phyloP scores from a whole-genome alignment of 2,888 invertebrate genomes.

The Melieria picta region DNA sequence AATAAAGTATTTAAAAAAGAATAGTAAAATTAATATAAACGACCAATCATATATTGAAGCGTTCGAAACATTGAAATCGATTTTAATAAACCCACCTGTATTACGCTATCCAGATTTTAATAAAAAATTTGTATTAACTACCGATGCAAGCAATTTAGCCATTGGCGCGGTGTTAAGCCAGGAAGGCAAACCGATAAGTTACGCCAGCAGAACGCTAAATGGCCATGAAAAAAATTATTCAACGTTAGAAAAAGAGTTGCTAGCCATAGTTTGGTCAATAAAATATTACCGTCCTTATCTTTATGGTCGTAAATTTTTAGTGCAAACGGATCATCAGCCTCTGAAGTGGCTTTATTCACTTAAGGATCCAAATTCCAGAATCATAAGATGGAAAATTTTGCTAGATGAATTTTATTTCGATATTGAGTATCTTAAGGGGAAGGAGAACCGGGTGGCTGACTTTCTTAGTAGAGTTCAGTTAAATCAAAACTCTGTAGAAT shows the following conservation, averaged over 20 bases:
- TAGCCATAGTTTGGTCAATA: conserved; percentile 46
- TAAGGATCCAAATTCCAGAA: conserved; percentile 25
- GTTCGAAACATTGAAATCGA: background rate
- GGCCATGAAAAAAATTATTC: conserved; percentile 47
- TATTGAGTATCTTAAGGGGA: conserved; percentile 17
- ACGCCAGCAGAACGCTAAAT: conserved; percentile 23
- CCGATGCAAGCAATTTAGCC: conserved; percentile 46
- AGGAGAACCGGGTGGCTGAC: conserved; percentile 13
- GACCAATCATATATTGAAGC: background rate
- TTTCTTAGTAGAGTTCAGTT: conserved; percentile 7
- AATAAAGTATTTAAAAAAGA: conserved; percentile 6
- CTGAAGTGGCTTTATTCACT: too few species aligned
- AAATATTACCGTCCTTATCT: conserved; percentile 40
- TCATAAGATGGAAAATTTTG: conserved; percentile 24
- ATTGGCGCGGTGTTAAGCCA: conserved; percentile 51
- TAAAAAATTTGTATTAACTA: conserved; percentile 23
- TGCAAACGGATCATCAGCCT: too few species aligned
- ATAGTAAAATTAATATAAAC: conserved; percentile 1
- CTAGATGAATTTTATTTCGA: conserved; percentile 22
- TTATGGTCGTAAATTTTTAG: conserved; percentile 23
- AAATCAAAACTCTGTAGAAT: background rate
- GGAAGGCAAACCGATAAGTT: conserved; percentile 49
- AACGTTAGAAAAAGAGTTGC: conserved; percentile 48
- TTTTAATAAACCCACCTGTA: conserved; percentile 23
- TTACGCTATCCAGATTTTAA: conserved; percentile 30